These are phyloP conservation scores for Xestia ashworthii DNA, from an alignment of 2,888 invertebrate species.

Conservation along the genomic window DNA sequence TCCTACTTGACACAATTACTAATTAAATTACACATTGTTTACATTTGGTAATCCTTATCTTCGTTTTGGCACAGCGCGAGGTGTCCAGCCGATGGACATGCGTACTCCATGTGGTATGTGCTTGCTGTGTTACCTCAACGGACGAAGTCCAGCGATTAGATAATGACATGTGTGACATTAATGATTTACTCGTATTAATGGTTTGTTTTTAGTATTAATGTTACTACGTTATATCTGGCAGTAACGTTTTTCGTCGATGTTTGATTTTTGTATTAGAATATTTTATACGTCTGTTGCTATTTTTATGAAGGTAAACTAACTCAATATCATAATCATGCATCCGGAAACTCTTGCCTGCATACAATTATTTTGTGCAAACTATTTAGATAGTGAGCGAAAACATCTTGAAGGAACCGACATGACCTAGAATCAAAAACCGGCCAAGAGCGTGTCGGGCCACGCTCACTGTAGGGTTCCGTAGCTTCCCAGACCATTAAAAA, in stretches of 20 bases:
- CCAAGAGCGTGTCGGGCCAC: too few species aligned
- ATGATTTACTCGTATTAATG: constrained; percentile 12
- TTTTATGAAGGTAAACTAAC: background rate
- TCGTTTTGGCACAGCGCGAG: constrained; percentile 1
- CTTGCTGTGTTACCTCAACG: constrained; percentile 30
- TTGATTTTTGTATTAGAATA: background rate
- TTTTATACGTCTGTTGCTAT: background rate
- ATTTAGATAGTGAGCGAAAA: background rate
- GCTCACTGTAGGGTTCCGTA: too few species aligned
- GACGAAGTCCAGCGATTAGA: constrained; percentile 46
- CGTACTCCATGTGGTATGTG: constrained; percentile 21
- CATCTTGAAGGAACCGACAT: background rate
- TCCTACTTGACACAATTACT: background rate
- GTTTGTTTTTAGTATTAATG: constrained; percentile 13
- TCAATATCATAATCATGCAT: background rate
- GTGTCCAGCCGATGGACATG: constrained; percentile 33
- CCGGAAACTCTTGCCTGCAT: background rate
- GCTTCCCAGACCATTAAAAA: too few species aligned
- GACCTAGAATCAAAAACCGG: background rate
- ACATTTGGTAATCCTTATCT: constrained; percentile 39
- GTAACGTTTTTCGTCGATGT: constrained; percentile 7
- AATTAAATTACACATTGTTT: constrained; percentile 26
- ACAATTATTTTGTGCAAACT: background rate
- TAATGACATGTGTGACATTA: constrained; percentile 6
- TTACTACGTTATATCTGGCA: background rate